A percentile compares a stretch with the other conserved stretches of the same genome.
Conservation (phyloP, 2,888 invertebrate species). For the Parelbella ahira region DNA sequence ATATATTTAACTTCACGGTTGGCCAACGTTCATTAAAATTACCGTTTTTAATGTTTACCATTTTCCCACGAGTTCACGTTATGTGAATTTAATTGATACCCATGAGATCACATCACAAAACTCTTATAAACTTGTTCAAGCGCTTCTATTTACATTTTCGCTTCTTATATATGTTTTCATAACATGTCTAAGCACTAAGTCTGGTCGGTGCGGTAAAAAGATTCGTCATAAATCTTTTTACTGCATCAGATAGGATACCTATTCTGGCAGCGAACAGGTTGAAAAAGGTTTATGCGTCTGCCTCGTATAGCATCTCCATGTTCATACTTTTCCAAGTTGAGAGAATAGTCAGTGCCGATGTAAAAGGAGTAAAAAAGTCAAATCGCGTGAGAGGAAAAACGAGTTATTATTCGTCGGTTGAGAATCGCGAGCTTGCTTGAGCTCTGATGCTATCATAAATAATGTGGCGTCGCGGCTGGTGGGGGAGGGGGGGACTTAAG, state of each 20-base stretch:
- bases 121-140: not conserved
- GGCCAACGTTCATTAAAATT: slow-evolving; percentile 13
- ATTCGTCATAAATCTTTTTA: too few relatives aligned
- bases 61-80: slow-evolving; percentile 33
- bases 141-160: slow-evolving; percentile 1
- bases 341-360: slow-evolving; percentile 44
- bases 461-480: slow-evolving; percentile 69
- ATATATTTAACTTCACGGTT: slow-evolving; percentile 8
- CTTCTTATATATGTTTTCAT: slow-evolving; percentile 6
- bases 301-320: slow-evolving; percentile 1
- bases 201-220: slow-evolving; percentile 10
- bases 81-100: slow-evolving; percentile 27
- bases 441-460: slow-evolving; percentile 79
- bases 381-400: slow-evolving; percentile 78
- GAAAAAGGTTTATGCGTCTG: slow-evolving; percentile 1
- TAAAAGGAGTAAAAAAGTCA: slow-evolving; percentile 54
- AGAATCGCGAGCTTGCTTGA: slow-evolving; percentile 75
- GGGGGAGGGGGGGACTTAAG: slow-evolving; percentile 55
- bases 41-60: slow-evolving; percentile 27
- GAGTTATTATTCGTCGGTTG: slow-evolving; percentile 76
- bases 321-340: slow-evolving; percentile 32
- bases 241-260: too few relatives aligned
- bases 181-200: not conserved
- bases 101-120: slow-evolving; percentile 15
- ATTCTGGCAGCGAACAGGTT: too few relatives aligned